A percentile compares a stretch with the other conserved stretches of the same genome.
Evolutionary conservation across 2,113 vertebrate genomes (phyloP).

Genomic region (Chelonoidis abingdonii): DNA sequence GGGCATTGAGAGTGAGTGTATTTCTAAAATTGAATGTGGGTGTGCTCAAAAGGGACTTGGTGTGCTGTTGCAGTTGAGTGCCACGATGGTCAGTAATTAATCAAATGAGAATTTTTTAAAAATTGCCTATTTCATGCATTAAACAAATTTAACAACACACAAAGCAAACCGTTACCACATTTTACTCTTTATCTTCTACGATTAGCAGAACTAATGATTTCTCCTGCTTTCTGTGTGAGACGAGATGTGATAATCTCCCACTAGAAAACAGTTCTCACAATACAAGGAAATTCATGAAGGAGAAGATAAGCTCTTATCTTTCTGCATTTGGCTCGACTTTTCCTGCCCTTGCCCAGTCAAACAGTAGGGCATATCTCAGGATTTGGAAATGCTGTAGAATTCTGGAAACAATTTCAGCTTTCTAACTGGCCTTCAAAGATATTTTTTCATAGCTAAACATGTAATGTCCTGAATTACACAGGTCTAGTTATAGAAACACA

Average conservation of each 20-base stretch:
- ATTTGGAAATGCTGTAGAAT: constrained; percentile 30
- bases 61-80: neutral
- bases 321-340: constrained; percentile 35
- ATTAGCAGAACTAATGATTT: constrained; percentile 57
- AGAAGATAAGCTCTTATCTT: constrained; percentile 40
- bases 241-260: constrained; percentile 24
- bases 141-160: constrained; percentile 23
- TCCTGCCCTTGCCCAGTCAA: constrained; percentile 18
- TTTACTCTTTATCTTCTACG: constrained; percentile 43
- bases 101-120: constrained; percentile 3
- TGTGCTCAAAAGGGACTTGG: neutral
- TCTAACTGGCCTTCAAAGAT: constrained; percentile 52
- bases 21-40: neutral
- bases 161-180: constrained; percentile 2
- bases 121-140: constrained; percentile 17
- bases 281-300: constrained; percentile 41
- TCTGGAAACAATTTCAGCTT: constrained; percentile 29
- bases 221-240: constrained; percentile 25
- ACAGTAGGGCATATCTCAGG: neutral
- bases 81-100: neutral
- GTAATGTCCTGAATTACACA: neutral
- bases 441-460: constrained; percentile 8
- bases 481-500: constrained; percentile 20
- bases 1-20: neutral
- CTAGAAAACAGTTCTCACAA: constrained; percentile 37